A percentile compares a stretch with the other conserved stretches of the same genome.
These are phyloP conservation scores for Australoheros scitulus DNA, from an alignment of 2,113 vertebrate species.

Conservation along the genomic window DNA sequence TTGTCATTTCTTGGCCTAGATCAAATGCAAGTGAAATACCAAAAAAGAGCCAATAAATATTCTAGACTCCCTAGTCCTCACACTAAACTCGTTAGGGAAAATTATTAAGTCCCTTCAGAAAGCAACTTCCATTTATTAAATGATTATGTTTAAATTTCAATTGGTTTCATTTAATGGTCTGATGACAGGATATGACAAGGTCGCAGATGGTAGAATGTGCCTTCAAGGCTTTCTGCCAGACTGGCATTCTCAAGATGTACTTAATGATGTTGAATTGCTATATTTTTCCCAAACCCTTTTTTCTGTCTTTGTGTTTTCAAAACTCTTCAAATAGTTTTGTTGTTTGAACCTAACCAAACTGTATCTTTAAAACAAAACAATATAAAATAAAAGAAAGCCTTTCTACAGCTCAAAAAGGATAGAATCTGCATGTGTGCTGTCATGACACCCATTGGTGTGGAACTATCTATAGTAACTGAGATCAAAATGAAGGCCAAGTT, in stretches of 20 bases:
- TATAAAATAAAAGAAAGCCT: neutral
- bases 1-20: conserved; percentile 1
- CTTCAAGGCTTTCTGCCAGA: neutral
- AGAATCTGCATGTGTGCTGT: neutral
- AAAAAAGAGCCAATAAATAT: neutral
- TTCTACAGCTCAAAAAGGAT: neutral
- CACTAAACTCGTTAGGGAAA: neutral
- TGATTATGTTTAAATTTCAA: neutral
- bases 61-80: neutral
- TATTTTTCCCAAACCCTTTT: neutral
- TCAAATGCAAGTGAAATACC: neutral
- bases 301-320: neutral
- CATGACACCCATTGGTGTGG: neutral
- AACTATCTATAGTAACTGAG: neutral
- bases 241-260: neutral
- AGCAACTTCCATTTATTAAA: neutral
- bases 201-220: neutral
- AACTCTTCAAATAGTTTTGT: neutral
- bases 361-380: neutral
- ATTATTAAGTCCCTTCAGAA: conserved; percentile 10
- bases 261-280: neutral
- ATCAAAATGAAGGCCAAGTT: neutral
- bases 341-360: neutral
- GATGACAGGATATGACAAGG: neutral
- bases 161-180: neutral